Percentiles rank a stretch among this genome's conserved stretches.
Conservation (phyloP, 2,888 invertebrate species). For the Meghimatium bilineatum region DNA sequence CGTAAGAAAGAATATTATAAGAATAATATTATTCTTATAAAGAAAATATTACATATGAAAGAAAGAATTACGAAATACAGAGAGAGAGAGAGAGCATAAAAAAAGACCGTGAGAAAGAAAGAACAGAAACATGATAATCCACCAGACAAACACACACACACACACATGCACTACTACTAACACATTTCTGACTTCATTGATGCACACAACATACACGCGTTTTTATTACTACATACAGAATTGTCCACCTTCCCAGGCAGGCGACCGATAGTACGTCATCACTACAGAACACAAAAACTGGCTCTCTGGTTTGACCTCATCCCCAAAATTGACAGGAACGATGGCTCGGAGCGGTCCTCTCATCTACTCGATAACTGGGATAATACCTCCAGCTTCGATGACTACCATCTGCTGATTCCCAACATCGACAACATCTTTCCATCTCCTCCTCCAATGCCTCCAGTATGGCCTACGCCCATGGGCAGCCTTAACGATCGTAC, state of each 20-base stretch:
- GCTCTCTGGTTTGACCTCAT: constrained; percentile 97
- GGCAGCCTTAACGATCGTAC: constrained; percentile 36
- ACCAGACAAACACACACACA: background rate
- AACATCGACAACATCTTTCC: constrained; percentile 58
- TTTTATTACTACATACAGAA: constrained; percentile 39
- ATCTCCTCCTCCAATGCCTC: constrained; percentile 71
- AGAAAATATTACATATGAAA: too few species aligned
- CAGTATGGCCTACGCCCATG: constrained; percentile 59
- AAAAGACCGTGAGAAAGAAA: too few species aligned
- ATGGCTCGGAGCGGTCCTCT: constrained; percentile 89
- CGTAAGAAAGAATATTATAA: too few species aligned
- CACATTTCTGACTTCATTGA: background rate
- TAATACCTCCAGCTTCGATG: constrained; percentile 92
- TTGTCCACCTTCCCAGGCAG: constrained; percentile 82
- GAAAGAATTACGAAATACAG: too few species aligned
- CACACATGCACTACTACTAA: background rate
- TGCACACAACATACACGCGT: background rate
- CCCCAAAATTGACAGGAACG: constrained; percentile 89
- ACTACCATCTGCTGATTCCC: constrained; percentile 83
- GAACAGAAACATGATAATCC: too few species aligned
- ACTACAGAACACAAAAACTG: constrained; percentile 94
- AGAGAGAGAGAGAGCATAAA: too few species aligned
- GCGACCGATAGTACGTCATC: constrained; percentile 92
- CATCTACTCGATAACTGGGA: constrained; percentile 90
- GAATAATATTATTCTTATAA: too few species aligned